Evolutionary conservation across 2,797 vertebrate species (phyloP).

Genomic region (Hozukius guyotensis): DNA sequence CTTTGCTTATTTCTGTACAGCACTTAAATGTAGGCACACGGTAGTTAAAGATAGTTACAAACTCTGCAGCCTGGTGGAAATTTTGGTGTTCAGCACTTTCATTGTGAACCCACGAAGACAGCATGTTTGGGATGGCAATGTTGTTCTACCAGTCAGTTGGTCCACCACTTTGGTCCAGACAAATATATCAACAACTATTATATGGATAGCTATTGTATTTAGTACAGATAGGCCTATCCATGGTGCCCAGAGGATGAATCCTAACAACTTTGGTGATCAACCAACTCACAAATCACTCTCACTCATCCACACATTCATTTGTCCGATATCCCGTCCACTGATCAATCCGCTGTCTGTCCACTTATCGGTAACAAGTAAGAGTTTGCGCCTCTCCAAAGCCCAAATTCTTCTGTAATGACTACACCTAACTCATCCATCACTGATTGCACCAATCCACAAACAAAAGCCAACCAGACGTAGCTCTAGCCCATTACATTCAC

Average conservation of each 20-base stretch:
- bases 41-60: not conserved
- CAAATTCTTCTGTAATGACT: not conserved
- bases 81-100: not conserved
- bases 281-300: not conserved
- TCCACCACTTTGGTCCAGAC: not conserved
- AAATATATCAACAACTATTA: too few relatives aligned
- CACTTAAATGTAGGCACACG: too few relatives aligned
- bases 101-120: not conserved
- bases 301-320: constrained; percentile 56
- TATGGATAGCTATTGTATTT: not conserved
- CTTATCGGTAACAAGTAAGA: constrained; percentile 23
- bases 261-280: too few relatives aligned
- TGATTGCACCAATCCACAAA: not conserved
- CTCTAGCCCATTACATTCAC: too few relatives aligned
- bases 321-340: constrained; percentile 39
- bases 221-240: not conserved
- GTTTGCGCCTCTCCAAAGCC: constrained; percentile 34
- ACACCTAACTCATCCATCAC: not conserved
- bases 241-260: too few relatives aligned
- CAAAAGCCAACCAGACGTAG: too few relatives aligned
- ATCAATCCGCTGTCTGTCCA: constrained; percentile 31
- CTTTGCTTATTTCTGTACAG: too few relatives aligned
- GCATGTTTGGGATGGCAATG: not conserved
- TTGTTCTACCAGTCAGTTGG: not conserved
- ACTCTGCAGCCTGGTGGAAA: not conserved